Evolutionary conservation across 2,888 invertebrate species (phyloP).

Genomic region (Parnassius orleans): DNA sequence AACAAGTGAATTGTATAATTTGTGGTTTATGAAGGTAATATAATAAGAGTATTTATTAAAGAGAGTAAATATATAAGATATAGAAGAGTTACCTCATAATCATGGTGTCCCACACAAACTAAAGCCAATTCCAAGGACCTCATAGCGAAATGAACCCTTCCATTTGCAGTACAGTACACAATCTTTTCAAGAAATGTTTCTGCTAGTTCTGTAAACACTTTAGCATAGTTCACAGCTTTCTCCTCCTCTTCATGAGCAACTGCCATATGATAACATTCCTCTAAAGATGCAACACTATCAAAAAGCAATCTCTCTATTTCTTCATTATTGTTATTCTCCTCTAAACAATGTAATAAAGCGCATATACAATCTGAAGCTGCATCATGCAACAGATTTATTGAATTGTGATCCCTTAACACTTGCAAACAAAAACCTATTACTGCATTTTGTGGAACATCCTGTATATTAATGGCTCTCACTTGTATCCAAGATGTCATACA

Average conservation of each 20-base stretch:
- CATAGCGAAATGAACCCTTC: constrained; percentile 86
- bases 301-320: constrained; percentile 90
- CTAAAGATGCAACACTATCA: constrained; percentile 88
- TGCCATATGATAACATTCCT: constrained; percentile 93
- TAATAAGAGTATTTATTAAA: not conserved
- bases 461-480: constrained; percentile 89
- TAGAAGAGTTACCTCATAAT: constrained; percentile 88
- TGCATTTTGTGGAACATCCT: constrained; percentile 86
- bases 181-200: constrained; percentile 95
- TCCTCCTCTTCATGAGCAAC: constrained; percentile 97
- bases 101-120: constrained; percentile 97
- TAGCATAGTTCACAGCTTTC: constrained; percentile 95
- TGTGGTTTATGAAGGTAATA: not conserved
- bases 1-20: no score
- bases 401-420: constrained; percentile 82
- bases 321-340: constrained; percentile 86
- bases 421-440: constrained; percentile 88
- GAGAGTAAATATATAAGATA: not conserved
- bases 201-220: constrained; percentile 96
- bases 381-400: constrained; percentile 87
- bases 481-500: constrained; percentile 97
- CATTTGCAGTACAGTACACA: constrained; percentile 82
- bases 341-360: constrained; percentile 90
- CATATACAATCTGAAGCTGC: constrained; percentile 95
- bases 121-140: constrained; percentile 93